Conservation (phyloP, 35 echinoderm and acorn worm genomes). For the Ophiothrix spiculata region DNA sequence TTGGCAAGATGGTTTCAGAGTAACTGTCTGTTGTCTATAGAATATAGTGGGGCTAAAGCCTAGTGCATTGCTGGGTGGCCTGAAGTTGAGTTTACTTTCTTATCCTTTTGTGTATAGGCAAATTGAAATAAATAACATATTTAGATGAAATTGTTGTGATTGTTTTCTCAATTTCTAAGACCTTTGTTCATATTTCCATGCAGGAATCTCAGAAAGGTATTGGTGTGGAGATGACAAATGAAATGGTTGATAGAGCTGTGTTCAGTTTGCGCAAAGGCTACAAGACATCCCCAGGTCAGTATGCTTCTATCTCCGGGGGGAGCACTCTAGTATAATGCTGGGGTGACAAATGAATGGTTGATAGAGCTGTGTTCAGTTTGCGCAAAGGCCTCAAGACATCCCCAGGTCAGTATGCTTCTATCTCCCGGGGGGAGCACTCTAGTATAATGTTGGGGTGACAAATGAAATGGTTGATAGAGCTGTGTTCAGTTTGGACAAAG, state of each 20-base stretch:
- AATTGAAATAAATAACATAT: background rate
- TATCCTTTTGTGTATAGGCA: background rate
- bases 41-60: background rate
- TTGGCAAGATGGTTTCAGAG: too few relatives aligned
- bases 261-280: constrained; percentile 16
- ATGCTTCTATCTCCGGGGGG: too few relatives aligned
- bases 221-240: constrained; percentile 35
- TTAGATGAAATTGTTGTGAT: background rate
- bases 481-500: too few relatives aligned
- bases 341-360: too few relatives aligned
- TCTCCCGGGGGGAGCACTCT: too few relatives aligned
- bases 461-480: too few relatives aligned
- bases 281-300: constrained; percentile 1
- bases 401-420: too few relatives aligned
- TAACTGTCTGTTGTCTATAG: background rate
- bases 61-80: background rate
- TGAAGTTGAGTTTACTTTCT: background rate
- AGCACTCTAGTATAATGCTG: too few relatives aligned
- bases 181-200: background rate
- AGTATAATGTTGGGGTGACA: too few relatives aligned
- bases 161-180: background rate
- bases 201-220: constrained; percentile 61
- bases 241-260: constrained; percentile 6
- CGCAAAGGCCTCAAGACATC: too few relatives aligned
- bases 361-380: too few relatives aligned